phyloP scores from a whole-genome alignment of 1,140 invertebrate species.

The Lordiphosa collinella region DNA sequence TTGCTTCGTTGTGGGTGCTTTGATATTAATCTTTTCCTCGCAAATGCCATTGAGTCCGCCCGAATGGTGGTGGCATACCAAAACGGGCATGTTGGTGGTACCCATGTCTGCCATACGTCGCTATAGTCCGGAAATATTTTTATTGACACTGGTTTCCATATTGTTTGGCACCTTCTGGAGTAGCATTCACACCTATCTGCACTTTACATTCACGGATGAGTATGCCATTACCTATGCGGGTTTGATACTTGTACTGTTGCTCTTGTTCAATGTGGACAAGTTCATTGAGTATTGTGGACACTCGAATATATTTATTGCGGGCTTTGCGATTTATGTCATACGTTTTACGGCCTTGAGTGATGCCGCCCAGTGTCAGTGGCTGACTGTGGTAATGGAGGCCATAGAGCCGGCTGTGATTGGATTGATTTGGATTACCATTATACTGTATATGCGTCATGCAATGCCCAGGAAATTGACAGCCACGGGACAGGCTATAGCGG shows the following conservation, averaged over 20 bases:
- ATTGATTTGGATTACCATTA: conserved; percentile 90
- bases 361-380: conserved; percentile 82
- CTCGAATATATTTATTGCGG: conserved; percentile 89
- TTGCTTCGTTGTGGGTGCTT: conserved; percentile 76
- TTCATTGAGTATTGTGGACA: conserved; percentile 92
- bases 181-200: conserved; percentile 87
- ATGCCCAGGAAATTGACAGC: conserved; percentile 89
- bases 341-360: conserved; percentile 87
- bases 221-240: conserved; percentile 51
- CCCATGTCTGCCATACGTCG: conserved; percentile 87
- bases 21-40: conserved; percentile 54
- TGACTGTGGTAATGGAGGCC: conserved; percentile 86
- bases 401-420: conserved; percentile 91
- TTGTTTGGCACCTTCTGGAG: conserved; percentile 89
- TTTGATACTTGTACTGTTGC: conserved; percentile 84
- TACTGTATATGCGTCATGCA: conserved; percentile 89
- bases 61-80: conserved; percentile 91
- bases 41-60: conserved; percentile 88
- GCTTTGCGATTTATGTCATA: conserved; percentile 89
- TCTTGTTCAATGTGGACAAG: conserved; percentile 87
- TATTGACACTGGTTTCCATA: conserved; percentile 85
- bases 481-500: conserved; percentile 90
- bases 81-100: conserved; percentile 86
- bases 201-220: conserved; percentile 80
- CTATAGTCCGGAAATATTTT: conserved; percentile 86